Evolutionary conservation across 1,140 invertebrate genomes (phyloP).

Genomic region (Arion vulgaris): DNA sequence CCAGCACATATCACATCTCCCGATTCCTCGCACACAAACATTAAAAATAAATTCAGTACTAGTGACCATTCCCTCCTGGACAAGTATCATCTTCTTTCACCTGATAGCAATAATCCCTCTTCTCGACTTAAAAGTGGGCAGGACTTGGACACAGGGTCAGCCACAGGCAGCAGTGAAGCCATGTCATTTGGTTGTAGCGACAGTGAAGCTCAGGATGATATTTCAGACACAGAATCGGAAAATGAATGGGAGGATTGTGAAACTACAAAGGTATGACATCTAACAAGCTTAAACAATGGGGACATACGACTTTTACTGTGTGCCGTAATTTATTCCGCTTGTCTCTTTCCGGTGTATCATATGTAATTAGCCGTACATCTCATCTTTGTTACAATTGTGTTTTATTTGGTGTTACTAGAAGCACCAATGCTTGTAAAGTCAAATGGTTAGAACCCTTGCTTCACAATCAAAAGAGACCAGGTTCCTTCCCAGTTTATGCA

Average conservation of each 20-base stretch:
- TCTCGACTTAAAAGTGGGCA: background rate
- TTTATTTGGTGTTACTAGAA: too few species aligned
- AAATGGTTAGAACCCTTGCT: too few species aligned
- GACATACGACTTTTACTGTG: too few species aligned
- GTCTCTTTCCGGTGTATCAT: too few species aligned
- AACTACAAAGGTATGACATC: constrained; percentile 49
- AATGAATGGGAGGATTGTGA: constrained; percentile 57
- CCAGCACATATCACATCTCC: background rate
- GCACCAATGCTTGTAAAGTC: too few species aligned
- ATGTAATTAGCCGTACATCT: too few species aligned
- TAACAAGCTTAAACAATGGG: background rate
- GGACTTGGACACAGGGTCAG: background rate
- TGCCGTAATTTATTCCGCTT: too few species aligned
- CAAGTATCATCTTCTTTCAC: background rate
- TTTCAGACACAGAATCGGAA: constrained; percentile 52
- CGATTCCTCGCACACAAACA: background rate
- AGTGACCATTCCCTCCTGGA: constrained; percentile 38
- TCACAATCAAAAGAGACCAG: too few species aligned
- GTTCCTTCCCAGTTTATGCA: too few species aligned
- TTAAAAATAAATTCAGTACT: constrained; percentile 30
- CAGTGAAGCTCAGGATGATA: constrained; percentile 44
- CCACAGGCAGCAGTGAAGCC: constrained; percentile 2
- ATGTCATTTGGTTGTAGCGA: background rate
- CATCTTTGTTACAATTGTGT: too few species aligned
- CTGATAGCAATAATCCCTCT: background rate